Conservation (phyloP, 2,113 vertebrate species). For the Albula glossodonta region DNA sequence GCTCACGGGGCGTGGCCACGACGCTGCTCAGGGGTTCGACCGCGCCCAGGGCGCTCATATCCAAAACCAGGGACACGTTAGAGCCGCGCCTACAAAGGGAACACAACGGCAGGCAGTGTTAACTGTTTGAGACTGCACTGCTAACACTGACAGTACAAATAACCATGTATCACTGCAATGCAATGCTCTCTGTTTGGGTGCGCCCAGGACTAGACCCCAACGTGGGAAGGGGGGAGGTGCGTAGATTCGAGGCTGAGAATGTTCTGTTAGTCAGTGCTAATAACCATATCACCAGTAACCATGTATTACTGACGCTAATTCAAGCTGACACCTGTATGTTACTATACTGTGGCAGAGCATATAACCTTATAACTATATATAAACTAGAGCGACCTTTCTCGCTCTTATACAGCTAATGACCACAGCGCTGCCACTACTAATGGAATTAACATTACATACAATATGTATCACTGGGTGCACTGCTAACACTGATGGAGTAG, state of each 20-base stretch:
- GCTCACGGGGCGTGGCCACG: slow-evolving; percentile 82
- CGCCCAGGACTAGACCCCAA: slow-evolving; percentile 25
- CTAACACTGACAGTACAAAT: neutral
- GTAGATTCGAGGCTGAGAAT: neutral
- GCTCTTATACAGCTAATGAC: too few relatives aligned
- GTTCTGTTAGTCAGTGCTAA: neutral
- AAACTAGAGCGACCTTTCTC: too few relatives aligned
- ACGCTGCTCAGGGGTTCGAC: slow-evolving; percentile 79
- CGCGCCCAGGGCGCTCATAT: slow-evolving; percentile 86
- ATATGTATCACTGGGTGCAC: too few relatives aligned
- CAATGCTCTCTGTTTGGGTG: slow-evolving; percentile 49
- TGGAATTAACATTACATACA: too few relatives aligned
- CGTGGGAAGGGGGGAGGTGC: slow-evolving; percentile 24
- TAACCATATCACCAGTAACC: too few relatives aligned
- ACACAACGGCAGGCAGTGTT: neutral
- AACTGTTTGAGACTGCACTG: neutral
- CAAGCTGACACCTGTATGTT: too few relatives aligned
- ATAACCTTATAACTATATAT: too few relatives aligned
- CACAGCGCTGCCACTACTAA: too few relatives aligned
- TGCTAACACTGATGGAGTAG: too few relatives aligned
- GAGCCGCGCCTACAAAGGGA: slow-evolving; percentile 80
- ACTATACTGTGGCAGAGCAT: too few relatives aligned
- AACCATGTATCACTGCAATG: too few relatives aligned
- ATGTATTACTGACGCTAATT: too few relatives aligned
- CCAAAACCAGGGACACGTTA: slow-evolving; percentile 92